A percentile compares a stretch with the other conserved stretches of the same genome.
These are phyloP conservation scores for Chrysotoxum bicinctum DNA, from an alignment of 2,888 invertebrate genomes.

Conservation along the genomic window DNA sequence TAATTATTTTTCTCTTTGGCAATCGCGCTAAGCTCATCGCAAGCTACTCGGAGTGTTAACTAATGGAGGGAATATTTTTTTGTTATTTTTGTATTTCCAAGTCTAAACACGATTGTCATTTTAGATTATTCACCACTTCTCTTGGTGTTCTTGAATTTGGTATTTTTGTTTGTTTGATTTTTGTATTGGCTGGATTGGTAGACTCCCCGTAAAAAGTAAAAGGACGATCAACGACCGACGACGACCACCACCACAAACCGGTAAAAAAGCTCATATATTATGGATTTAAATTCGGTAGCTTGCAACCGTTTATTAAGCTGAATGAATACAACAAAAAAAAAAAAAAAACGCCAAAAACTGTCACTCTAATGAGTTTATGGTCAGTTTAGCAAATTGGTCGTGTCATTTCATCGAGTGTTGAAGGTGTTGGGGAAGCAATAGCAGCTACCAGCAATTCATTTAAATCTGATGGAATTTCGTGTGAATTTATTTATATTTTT, in stretches of 20 bases:
- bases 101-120: conserved; percentile 70
- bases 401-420: conserved; percentile 24
- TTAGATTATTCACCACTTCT: conserved; percentile 42
- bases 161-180: conserved; percentile 11
- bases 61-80: not conserved
- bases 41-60: not conserved
- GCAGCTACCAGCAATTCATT: conserved; percentile 19
- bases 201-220: not conserved
- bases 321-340: conserved; percentile 38
- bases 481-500: conserved; percentile 8
- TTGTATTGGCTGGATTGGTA: not conserved
- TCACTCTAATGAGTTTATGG: conserved; percentile 56
- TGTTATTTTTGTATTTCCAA: not conserved
- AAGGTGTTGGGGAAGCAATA: not conserved
- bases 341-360: not conserved
- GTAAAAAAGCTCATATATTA: conserved; percentile 13
- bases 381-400: conserved; percentile 34
- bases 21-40: not conserved
- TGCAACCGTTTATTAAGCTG: conserved; percentile 36
- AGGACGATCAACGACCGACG: not conserved
- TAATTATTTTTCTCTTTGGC: not conserved
- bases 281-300: conserved; percentile 31
- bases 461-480: conserved; percentile 36
- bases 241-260: not conserved
- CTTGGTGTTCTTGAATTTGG: not conserved